Evolutionary conservation across 1,140 invertebrate genomes (phyloP).

Genomic region (Hycleus cichorii): DNA sequence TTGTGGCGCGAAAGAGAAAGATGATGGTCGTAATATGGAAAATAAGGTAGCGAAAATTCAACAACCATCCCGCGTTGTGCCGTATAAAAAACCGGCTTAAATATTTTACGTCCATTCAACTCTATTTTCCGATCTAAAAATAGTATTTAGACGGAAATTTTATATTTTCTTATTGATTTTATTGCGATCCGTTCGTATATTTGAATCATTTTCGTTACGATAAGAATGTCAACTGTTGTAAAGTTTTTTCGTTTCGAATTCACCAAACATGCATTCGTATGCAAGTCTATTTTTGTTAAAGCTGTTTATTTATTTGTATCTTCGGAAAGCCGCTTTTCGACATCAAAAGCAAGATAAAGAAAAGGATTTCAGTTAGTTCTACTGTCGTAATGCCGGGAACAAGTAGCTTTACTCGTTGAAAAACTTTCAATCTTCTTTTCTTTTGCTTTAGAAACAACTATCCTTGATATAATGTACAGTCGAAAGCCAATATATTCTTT

Average conservation of each 20-base stretch:
- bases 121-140: too few species aligned
- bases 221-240: background rate
- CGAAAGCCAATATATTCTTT: background rate
- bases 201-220: background rate
- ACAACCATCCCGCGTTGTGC: background rate
- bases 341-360: slow-evolving; percentile 1
- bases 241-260: background rate
- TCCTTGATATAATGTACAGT: background rate
- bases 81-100: too few species aligned
- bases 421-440: background rate
- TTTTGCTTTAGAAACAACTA: background rate
- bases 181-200: background rate
- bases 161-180: too few species aligned
- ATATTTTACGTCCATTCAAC: too few species aligned
- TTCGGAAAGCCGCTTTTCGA: background rate
- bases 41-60: slow-evolving; percentile 12
- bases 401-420: background rate
- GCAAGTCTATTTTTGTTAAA: slow-evolving; percentile 1
- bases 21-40: slow-evolving; percentile 12
- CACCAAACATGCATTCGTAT: background rate
- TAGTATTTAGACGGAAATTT: too few species aligned
- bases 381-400: background rate
- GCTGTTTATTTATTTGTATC: slow-evolving; percentile 8
- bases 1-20: background rate
- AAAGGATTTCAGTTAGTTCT: background rate